phyloP scores from a whole-genome alignment of 2,113 vertebrate genomes.

The Malurus melanocephalus region DNA sequence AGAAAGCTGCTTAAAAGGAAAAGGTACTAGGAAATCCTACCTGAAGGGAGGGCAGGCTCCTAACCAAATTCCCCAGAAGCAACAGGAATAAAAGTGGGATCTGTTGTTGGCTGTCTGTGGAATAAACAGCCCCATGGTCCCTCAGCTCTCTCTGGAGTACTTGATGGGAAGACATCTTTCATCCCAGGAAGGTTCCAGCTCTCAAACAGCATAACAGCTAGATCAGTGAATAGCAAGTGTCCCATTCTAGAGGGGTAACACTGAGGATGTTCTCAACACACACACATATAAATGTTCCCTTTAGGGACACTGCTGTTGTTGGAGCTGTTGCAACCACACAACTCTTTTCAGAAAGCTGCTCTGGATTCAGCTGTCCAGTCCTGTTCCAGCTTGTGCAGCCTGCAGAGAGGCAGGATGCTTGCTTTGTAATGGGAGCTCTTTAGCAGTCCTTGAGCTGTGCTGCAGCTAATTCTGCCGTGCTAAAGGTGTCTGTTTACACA shows the following conservation, averaged over 20 bases:
- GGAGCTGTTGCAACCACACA: neutral
- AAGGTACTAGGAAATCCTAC: neutral
- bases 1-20: neutral
- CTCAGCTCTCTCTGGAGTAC: neutral
- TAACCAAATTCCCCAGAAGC: neutral
- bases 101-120: neutral
- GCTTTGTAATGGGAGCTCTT: constrained; percentile 25
- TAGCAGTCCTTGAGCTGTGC: neutral
- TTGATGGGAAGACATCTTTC: neutral
- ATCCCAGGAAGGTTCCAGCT: neutral
- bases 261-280: neutral
- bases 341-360: neutral
- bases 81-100: neutral
- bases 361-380: neutral
- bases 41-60: neutral
- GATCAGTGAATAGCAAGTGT: neutral
- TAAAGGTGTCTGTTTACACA: constrained; percentile 38
- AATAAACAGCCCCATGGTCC: neutral
- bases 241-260: neutral
- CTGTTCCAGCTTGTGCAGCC: neutral
- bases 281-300: neutral
- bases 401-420: neutral
- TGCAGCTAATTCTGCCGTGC: neutral
- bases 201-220: neutral
- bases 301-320: neutral